These are phyloP conservation scores for Platichthys flesus DNA, from an alignment of 2,113 vertebrate species.

Conservation along the genomic window DNA sequence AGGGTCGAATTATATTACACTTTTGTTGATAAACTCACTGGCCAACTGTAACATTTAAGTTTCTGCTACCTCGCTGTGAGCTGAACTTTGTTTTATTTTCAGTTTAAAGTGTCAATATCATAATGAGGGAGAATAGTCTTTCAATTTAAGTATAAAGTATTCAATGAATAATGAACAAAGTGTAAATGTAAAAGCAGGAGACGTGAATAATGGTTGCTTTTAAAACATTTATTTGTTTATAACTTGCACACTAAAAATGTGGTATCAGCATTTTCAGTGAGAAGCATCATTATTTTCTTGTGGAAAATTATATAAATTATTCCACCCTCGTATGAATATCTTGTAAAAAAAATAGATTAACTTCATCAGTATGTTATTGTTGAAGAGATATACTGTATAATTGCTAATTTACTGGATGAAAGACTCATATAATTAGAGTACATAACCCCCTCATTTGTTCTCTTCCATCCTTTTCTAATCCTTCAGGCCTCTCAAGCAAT, in stretches of 20 bases:
- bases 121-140: no score
- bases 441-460: neutral
- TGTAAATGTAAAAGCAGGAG: no score
- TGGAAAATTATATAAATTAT: neutral
- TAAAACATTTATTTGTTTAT: no score
- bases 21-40: no score
- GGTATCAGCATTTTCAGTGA: neutral
- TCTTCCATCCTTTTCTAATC: neutral
- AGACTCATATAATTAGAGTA: neutral
- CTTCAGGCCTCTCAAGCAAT: slow-evolving; percentile 62
- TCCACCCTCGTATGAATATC: neutral
- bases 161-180: no score
- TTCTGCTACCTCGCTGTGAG: no score
- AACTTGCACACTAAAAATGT: neutral
- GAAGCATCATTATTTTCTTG: neutral
- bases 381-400: neutral
- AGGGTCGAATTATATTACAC: no score
- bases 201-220: no score
- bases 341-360: neutral
- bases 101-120: no score
- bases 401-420: neutral
- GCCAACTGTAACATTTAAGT: no score
- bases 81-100: no score
- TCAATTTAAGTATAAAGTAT: no score
- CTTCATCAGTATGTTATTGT: neutral